Base-by-base conservation (phyloP, 2,888 invertebrate genomes). In the Liopterus haemorrhoidalis region DNA sequence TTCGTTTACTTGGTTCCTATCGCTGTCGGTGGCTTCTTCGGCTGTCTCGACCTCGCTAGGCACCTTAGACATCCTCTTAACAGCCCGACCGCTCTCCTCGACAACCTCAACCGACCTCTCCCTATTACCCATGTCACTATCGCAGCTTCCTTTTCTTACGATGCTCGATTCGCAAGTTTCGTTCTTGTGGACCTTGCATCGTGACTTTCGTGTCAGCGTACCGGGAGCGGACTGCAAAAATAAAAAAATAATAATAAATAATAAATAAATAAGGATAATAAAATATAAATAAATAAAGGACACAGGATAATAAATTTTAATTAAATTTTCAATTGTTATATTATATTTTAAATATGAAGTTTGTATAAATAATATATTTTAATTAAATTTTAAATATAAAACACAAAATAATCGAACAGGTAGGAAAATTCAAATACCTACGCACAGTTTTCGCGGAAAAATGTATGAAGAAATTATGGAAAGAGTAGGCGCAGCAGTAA, bases 161-260 rank as follows among this genome's bases (percentile, higher is more conserved):
- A 37, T 43, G 43, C 22, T 37, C 21, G 9, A 28, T 3, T 32
- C 18, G 25, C 41, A 33, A 24, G 41, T n/a, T 79, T 81, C 66
- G 76, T 78, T 61, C 47, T 64, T 63, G 49, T 67, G 66, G 45
- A 67, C 57, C 49, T 60, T 60, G 46, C 45, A 49, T 46, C 52
- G 46, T 25, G 52, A 43, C 30, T 49, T 50, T 19, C 45, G 48
- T 33, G 43, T 41, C 47, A 42, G 46, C 31, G 49, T 39, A 35
- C 14, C 16, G 12, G 22, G 22, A 25, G 43, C 28, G 15, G 42
- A 37, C 39, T 44, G 16, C n/a, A 27, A 42, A 38, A 12, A 43
- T 21, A 28, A 15, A 4, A 35, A 25, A 27, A 15, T 27, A 12
- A 2, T n/a, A n/a, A n/a, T n/a, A n/a, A n/a, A n/a, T n/a, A 22